These are phyloP conservation scores for Geopemphigus sp. DNA, from an alignment of 1,140 invertebrate species.

Conservation along the genomic window DNA sequence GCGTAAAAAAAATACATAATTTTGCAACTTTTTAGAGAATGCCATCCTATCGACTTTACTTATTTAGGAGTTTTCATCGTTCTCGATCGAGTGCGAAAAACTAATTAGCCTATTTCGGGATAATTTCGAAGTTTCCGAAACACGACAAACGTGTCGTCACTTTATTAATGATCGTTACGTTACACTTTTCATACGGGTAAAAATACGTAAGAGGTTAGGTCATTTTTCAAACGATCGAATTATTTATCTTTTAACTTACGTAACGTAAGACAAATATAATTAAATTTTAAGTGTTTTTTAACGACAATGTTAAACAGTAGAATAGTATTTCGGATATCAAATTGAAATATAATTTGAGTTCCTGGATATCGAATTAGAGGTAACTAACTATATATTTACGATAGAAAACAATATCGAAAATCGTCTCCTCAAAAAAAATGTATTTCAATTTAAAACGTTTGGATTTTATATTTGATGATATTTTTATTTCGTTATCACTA, in stretches of 20 bases:
- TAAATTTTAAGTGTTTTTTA: background rate
- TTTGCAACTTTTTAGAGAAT: background rate
- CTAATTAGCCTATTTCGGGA: background rate
- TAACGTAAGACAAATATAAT: background rate
- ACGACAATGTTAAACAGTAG: background rate
- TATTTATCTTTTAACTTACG: background rate
- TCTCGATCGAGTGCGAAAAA: background rate
- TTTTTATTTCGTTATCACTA: too few species aligned
- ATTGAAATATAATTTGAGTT: background rate
- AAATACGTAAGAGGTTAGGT: background rate
- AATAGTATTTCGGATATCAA: background rate
- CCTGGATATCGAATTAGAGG: too few species aligned
- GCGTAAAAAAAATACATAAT: background rate
- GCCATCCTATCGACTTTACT: background rate
- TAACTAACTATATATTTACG: too few species aligned
- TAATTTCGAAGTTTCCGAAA: background rate
- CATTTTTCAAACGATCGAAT: too few species aligned
- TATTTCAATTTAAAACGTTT: too few species aligned
- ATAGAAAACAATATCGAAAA: too few species aligned
- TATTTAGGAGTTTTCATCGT: background rate
- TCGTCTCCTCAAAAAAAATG: too few species aligned
- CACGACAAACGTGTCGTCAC: background rate
- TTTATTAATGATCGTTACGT: background rate
- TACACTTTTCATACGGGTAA: too few species aligned
- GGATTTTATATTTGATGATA: too few species aligned